phyloP scores from a whole-genome alignment of 2,888 invertebrate species.

The Philopedon plagiatum region DNA sequence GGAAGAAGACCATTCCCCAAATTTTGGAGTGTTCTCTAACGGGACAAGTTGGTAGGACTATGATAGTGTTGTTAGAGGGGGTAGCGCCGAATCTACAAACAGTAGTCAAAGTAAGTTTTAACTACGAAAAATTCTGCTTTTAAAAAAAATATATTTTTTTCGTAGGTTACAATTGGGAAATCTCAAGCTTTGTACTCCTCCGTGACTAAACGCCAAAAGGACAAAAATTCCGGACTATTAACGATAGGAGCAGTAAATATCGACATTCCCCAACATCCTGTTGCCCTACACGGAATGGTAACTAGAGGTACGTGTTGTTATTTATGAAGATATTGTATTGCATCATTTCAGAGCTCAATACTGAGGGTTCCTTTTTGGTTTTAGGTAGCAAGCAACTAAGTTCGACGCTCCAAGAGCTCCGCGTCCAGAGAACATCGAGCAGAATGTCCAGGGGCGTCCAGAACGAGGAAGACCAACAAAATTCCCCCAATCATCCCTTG shows the following conservation, averaged over 20 bases:
- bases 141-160: slow-evolving; percentile 1
- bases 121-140: too few species aligned
- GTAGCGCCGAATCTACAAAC: slow-evolving; percentile 93
- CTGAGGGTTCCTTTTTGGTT: too few species aligned
- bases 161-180: slow-evolving; percentile 88
- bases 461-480: slow-evolving; percentile 65
- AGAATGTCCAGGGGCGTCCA: slow-evolving; percentile 75
- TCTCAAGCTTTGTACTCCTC: slow-evolving; percentile 94
- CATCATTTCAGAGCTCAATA: too few species aligned
- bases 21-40: slow-evolving; percentile 83
- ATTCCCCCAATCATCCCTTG: slow-evolving; percentile 62
- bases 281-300: slow-evolving; percentile 98
- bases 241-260: slow-evolving; percentile 91
- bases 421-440: slow-evolving; percentile 86
- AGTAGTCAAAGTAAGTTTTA: slow-evolving; percentile 83
- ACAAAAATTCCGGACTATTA: slow-evolving; percentile 85
- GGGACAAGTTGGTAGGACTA: slow-evolving; percentile 92
- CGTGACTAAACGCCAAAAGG: slow-evolving; percentile 80
- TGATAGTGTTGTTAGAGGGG: slow-evolving; percentile 93
- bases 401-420: slow-evolving; percentile 90
- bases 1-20: slow-evolving; percentile 84
- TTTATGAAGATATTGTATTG: neutral
- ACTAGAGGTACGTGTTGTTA: slow-evolving; percentile 81
- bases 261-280: slow-evolving; percentile 98
- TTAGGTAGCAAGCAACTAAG: slow-evolving; percentile 86